phyloP scores from a whole-genome alignment of 2,888 invertebrate species.

The Esperia sulphurella region DNA sequence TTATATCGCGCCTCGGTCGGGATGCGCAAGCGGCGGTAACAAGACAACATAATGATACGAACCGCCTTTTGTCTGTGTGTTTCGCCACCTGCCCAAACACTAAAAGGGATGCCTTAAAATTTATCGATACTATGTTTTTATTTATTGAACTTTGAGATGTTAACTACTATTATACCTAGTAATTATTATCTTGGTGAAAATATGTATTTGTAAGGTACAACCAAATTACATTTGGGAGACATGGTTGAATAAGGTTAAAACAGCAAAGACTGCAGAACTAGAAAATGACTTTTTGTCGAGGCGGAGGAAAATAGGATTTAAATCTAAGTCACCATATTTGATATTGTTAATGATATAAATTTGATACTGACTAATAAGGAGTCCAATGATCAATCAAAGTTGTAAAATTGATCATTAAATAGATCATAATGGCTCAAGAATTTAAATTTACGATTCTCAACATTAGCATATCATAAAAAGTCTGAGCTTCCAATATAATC shows the following conservation, averaged over 20 bases:
- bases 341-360: neutral
- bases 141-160: neutral
- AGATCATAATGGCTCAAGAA: neutral
- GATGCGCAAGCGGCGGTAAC: constrained; percentile 72
- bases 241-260: too few species aligned
- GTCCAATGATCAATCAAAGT: neutral
- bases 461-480: constrained; percentile 10
- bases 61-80: constrained; percentile 69
- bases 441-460: neutral
- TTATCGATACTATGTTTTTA: constrained; percentile 17
- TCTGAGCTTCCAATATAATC: constrained; percentile 11
- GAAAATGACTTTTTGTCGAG: too few species aligned
- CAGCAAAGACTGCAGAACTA: too few species aligned
- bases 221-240: too few species aligned
- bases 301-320: too few species aligned
- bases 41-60: constrained; percentile 77
- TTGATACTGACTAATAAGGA: neutral
- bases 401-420: neutral
- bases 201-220: neutral
- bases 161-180: neutral
- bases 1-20: constrained; percentile 50
- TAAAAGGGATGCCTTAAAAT: constrained; percentile 34
- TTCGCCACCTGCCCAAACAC: constrained; percentile 78
- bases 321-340: too few species aligned
- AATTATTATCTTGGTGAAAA: neutral